Evolutionary conservation across 2,113 vertebrate species (phyloP).

Genomic region (Emydura subglobosa): DNA sequence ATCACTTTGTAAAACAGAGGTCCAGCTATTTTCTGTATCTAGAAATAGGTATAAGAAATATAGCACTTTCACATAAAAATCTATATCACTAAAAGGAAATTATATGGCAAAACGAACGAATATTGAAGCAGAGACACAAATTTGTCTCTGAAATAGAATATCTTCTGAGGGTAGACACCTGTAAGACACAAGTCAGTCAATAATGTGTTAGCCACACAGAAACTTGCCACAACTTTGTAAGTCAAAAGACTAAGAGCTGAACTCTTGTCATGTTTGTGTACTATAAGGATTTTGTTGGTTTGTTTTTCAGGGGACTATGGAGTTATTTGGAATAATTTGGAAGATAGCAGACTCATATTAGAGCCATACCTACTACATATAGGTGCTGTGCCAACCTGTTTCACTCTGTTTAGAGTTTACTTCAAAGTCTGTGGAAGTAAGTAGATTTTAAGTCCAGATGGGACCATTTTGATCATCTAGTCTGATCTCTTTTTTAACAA

Average conservation of each 20-base stretch:
- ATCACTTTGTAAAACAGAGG: constrained; percentile 12
- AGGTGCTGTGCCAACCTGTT: not conserved
- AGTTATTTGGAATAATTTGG: not conserved
- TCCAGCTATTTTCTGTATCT: not conserved
- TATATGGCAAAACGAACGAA: not conserved
- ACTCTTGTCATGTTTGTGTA: not conserved
- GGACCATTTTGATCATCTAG: not conserved
- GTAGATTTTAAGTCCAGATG: not conserved
- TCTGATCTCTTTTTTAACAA: not conserved
- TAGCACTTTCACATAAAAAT: constrained; percentile 7
- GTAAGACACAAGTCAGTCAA: not conserved
- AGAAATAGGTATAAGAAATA: not conserved
- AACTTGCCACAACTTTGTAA: not conserved
- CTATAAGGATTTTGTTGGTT: not conserved
- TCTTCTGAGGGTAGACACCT: not conserved
- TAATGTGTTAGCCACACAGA: not conserved
- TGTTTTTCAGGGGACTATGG: not conserved
- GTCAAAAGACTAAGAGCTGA: not conserved
- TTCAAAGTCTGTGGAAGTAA: not conserved
- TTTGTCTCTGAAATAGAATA: not conserved
- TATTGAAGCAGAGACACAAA: not conserved
- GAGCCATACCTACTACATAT: not conserved
- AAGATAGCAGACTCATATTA: not conserved
- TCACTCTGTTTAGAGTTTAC: not conserved
- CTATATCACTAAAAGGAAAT: not conserved